Evolutionary conservation across 2,797 vertebrate genomes (phyloP).

Genomic region (Micropoecilia bifurca): DNA sequence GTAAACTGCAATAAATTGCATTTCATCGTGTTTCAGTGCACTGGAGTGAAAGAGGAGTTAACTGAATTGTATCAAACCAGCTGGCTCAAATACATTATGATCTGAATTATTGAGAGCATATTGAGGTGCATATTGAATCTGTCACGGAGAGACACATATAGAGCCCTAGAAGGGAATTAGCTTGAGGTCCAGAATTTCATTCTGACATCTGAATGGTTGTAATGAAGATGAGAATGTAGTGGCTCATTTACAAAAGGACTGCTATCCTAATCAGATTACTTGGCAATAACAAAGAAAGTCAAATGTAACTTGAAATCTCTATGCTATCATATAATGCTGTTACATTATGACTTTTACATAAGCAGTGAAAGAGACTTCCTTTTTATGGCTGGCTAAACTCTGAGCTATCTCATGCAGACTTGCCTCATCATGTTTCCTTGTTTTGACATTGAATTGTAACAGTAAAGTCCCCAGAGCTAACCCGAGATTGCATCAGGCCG

Average conservation of each 20-base stretch:
- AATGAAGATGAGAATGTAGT: conserved; percentile 42
- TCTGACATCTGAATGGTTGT: conserved; percentile 20
- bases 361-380: neutral
- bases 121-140: conserved; percentile 61
- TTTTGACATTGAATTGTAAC: conserved; percentile 17
- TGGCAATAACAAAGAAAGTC: neutral
- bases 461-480: conserved; percentile 2
- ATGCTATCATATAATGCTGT: neutral
- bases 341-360: neutral
- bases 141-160: conserved; percentile 43
- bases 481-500: neutral
- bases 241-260: neutral
- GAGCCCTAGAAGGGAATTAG: conserved; percentile 32
- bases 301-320: conserved; percentile 2
- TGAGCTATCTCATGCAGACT: conserved; percentile 3
- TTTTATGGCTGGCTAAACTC: conserved; percentile 1
- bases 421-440: conserved; percentile 4
- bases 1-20: conserved; percentile 55
- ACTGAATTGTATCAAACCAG: conserved; percentile 58
- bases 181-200: conserved; percentile 47
- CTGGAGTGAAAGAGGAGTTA: conserved; percentile 41
- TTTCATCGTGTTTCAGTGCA: conserved; percentile 40
- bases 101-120: conserved; percentile 52
- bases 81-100: conserved; percentile 51
- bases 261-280: neutral